Percentiles rank a stretch among this genome's conserved stretches.
Conservation (phyloP, 2,888 invertebrate species). For the Archaeoteleia sp. region DNA sequence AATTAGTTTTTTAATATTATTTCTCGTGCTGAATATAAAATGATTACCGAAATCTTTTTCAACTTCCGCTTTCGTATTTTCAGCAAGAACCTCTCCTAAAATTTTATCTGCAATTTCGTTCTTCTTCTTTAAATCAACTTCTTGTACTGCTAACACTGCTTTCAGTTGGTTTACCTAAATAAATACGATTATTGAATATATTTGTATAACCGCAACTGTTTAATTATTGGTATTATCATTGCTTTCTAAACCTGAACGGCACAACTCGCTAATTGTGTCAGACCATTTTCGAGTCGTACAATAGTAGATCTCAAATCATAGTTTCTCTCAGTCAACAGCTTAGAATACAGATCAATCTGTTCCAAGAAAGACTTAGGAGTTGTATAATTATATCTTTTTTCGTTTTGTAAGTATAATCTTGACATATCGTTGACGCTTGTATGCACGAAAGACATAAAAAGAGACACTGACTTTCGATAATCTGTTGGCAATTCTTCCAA, state of each 20-base stretch:
- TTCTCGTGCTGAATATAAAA: constrained; percentile 4
- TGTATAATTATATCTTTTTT: constrained; percentile 94
- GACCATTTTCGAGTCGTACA: constrained; percentile 87
- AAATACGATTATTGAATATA: constrained; percentile 12
- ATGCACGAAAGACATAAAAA: constrained; percentile 94
- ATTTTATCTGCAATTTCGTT: constrained; percentile 93
- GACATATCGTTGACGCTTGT: constrained; percentile 92
- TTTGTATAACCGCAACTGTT: neutral
- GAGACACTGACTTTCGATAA: constrained; percentile 79
- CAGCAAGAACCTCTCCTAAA: constrained; percentile 89
- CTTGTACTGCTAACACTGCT: constrained; percentile 84
- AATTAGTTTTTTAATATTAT: constrained; percentile 3
- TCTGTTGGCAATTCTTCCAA: constrained; percentile 75
- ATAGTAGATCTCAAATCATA: constrained; percentile 85
- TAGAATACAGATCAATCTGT: constrained; percentile 88
- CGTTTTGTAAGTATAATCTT: constrained; percentile 85
- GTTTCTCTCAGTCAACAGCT: constrained; percentile 82
- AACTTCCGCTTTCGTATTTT: constrained; percentile 92
- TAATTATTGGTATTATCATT: neutral
- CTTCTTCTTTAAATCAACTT: constrained; percentile 88
- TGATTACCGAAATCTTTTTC: constrained; percentile 85
- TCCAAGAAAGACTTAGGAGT: constrained; percentile 97
- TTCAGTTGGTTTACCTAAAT: constrained; percentile 86
- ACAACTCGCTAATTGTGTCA: constrained; percentile 90
- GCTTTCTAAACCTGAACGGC: constrained; percentile 81